phyloP scores from a whole-genome alignment of 2,113 vertebrate species.

The Butorides virescens region DNA sequence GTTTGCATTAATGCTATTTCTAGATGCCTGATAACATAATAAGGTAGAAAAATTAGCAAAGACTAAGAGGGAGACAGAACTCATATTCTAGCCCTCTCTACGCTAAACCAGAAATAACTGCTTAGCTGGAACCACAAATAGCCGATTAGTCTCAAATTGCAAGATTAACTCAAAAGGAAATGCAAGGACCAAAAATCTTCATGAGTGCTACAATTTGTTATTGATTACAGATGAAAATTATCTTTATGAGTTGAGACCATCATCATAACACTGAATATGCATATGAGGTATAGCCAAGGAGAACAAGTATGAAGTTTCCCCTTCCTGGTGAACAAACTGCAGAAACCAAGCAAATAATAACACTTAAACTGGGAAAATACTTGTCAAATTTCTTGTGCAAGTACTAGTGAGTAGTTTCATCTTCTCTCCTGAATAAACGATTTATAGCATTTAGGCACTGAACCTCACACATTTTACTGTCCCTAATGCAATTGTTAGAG shows the following conservation, averaged over 20 bases:
- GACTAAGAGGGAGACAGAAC: background rate
- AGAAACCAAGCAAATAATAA: background rate
- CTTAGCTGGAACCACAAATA: background rate
- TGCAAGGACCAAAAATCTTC: background rate
- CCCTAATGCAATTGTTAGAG: background rate
- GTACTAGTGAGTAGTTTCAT: background rate
- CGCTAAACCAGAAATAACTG: background rate
- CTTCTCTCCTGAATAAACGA: background rate
- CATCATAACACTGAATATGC: background rate
- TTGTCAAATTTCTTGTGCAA: background rate
- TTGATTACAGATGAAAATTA: background rate
- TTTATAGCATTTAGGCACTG: background rate
- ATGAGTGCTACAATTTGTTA: accelerated
- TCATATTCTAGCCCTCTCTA: background rate
- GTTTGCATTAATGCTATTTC: background rate
- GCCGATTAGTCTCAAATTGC: background rate
- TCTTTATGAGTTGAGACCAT: background rate
- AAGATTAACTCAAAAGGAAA: background rate
- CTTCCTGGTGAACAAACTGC: background rate
- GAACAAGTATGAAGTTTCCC: background rate
- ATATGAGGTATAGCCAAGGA: background rate
- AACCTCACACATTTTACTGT: background rate
- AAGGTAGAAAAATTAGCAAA: conserved; percentile 16
- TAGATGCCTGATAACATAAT: background rate
- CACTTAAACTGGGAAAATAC: background rate